Percentiles rank a stretch among this genome's conserved stretches.
These are phyloP conservation scores for Oceanodroma tethys DNA, from an alignment of 2,113 vertebrate genomes.

Conservation along the genomic window DNA sequence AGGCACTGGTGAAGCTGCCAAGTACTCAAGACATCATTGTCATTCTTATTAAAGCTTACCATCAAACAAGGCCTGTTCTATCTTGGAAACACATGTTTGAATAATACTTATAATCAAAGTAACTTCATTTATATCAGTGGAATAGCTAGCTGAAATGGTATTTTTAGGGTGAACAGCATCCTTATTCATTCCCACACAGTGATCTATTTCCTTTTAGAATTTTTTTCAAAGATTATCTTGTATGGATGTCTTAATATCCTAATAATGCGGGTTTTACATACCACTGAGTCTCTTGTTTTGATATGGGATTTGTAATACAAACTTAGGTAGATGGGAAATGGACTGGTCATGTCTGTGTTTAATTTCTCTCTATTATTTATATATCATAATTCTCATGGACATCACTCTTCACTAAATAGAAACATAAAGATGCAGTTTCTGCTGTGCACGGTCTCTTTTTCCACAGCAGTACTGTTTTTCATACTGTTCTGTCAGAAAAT, in stretches of 20 bases:
- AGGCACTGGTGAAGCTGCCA: background rate
- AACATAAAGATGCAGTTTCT: background rate
- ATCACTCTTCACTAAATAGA: background rate
- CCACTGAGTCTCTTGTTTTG: background rate
- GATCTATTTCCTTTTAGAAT: background rate
- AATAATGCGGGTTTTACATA: background rate
- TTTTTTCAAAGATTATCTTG: background rate
- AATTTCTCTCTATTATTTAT: background rate
- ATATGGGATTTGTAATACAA: background rate
- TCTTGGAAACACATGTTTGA: constrained; percentile 66
- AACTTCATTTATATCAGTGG: constrained; percentile 75
- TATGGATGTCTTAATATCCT: background rate
- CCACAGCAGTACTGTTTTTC: background rate
- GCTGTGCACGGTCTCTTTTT: background rate
- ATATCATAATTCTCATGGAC: background rate
- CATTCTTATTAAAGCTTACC: constrained; percentile 30
- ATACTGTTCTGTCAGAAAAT: background rate
- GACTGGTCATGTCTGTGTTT: background rate
- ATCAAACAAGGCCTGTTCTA: constrained; percentile 4
- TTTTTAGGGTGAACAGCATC: background rate
- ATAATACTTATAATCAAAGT: constrained; percentile 81
- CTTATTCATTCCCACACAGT: background rate
- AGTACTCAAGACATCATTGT: background rate
- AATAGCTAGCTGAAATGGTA: constrained; percentile 7
- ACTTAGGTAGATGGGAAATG: background rate